These are phyloP conservation scores for Vireo griseus DNA, from an alignment of 2,797 vertebrate genomes.

Conservation along the genomic window DNA sequence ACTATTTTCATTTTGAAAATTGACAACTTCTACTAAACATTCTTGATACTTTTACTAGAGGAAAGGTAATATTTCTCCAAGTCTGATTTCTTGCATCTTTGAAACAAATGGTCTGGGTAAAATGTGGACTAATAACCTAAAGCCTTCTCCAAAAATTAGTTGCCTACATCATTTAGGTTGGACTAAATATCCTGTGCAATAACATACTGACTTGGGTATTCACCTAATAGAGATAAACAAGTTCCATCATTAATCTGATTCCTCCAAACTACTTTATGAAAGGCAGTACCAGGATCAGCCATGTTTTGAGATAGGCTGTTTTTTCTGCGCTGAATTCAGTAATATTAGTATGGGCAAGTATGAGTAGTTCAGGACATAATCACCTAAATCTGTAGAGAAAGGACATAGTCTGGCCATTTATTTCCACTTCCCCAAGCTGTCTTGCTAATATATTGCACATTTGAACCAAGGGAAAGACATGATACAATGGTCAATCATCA, in stretches of 20 bases:
- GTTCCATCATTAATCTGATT: background rate
- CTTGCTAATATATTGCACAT: background rate
- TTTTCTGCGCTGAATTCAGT: background rate
- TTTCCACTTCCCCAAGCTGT: background rate
- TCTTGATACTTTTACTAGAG: background rate
- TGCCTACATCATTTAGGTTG: background rate
- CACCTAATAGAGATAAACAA: background rate
- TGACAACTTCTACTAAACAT: background rate
- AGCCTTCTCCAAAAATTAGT: background rate
- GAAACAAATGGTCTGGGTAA: background rate
- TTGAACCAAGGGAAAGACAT: background rate
- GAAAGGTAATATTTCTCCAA: background rate
- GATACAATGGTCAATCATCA: background rate
- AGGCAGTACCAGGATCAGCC: background rate
- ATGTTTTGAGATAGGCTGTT: background rate
- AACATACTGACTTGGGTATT: background rate
- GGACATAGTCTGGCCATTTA: background rate
- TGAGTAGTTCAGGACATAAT: background rate
- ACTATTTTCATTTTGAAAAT: background rate
- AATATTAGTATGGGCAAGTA: background rate
- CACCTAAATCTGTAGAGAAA: background rate
- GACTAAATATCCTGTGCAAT: background rate
- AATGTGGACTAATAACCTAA: background rate
- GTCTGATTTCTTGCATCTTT: background rate
- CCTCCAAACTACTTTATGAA: background rate